phyloP scores from a whole-genome alignment of 2,888 invertebrate genomes.

The Ctena decussata region DNA sequence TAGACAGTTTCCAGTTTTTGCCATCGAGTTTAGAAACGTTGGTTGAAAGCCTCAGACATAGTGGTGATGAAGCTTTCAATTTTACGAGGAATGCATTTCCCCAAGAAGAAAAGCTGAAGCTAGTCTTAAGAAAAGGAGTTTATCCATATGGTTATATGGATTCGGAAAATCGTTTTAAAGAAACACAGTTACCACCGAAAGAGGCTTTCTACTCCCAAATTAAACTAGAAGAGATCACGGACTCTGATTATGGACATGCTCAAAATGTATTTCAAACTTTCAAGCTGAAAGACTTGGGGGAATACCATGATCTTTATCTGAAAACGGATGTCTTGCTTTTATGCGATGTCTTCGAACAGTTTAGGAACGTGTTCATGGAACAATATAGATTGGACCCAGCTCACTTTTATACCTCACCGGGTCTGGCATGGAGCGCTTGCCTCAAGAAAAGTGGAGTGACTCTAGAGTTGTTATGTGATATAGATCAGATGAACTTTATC shows the following conservation, averaged over 20 bases:
- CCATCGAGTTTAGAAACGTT: slow-evolving; percentile 26
- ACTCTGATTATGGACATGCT: background rate
- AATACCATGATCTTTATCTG: background rate
- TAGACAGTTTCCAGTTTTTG: slow-evolving; percentile 48
- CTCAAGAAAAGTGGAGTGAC: background rate
- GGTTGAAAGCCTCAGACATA: slow-evolving; percentile 20
- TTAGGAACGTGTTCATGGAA: background rate
- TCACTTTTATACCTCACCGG: background rate
- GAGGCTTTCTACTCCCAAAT: background rate
- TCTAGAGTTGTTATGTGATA: background rate
- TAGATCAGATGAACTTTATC: background rate
- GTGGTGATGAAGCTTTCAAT: background rate
- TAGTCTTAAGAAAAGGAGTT: background rate
- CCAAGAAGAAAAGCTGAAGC: background rate
- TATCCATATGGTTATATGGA: background rate
- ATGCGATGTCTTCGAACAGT: background rate
- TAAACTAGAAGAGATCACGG: background rate
- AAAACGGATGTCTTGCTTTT: background rate
- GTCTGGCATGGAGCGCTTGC: background rate
- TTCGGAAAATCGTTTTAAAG: background rate
- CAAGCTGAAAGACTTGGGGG: background rate
- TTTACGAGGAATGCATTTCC: background rate
- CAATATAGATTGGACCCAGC: background rate
- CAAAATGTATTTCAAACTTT: background rate
- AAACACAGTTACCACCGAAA: background rate